Evolutionary conservation across 2,113 vertebrate genomes (phyloP).

Genomic region (Calidris pugnax): DNA sequence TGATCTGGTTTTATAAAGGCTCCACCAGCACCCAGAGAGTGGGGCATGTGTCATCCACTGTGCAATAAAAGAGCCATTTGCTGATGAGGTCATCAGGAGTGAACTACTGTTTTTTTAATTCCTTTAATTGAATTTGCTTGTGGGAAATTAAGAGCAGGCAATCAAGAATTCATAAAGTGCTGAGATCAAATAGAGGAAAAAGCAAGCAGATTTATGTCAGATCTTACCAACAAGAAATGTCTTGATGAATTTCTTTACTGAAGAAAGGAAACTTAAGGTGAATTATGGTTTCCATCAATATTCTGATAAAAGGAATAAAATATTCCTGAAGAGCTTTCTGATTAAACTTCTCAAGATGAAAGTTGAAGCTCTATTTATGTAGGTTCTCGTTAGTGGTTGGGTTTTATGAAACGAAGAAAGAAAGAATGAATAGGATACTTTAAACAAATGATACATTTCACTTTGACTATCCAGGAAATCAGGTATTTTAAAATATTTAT

Average conservation of each 20-base stretch:
- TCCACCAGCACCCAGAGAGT: background rate
- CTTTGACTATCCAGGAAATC: constrained; percentile 45
- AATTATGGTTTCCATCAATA: constrained; percentile 45
- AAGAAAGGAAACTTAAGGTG: constrained; percentile 39
- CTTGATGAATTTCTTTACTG: constrained; percentile 12
- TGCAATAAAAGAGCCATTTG: constrained; percentile 24
- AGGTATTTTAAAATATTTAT: constrained; percentile 52
- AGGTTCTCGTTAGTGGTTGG: background rate
- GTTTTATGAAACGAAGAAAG: background rate
- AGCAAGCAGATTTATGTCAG: constrained; percentile 5
- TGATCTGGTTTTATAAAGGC: background rate
- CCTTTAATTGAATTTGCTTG: constrained; percentile 49
- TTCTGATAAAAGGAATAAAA: constrained; percentile 53
- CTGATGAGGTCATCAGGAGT: background rate
- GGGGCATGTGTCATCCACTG: background rate
- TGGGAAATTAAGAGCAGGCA: constrained; percentile 18
- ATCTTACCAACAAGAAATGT: background rate
- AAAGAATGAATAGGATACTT: constrained; percentile 3
- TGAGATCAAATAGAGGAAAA: constrained; percentile 40
- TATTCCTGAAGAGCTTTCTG: constrained; percentile 22
- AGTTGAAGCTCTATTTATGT: constrained; percentile 43
- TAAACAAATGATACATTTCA: constrained; percentile 48
- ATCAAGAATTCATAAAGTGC: constrained; percentile 52
- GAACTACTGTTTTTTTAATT: constrained; percentile 24
- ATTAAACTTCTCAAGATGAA: constrained; percentile 27